Evolutionary conservation across 2,797 vertebrate genomes (phyloP), one percentile per base, ranked within the genome.

Genomic region (Melanotaenia nigrans): DNA sequence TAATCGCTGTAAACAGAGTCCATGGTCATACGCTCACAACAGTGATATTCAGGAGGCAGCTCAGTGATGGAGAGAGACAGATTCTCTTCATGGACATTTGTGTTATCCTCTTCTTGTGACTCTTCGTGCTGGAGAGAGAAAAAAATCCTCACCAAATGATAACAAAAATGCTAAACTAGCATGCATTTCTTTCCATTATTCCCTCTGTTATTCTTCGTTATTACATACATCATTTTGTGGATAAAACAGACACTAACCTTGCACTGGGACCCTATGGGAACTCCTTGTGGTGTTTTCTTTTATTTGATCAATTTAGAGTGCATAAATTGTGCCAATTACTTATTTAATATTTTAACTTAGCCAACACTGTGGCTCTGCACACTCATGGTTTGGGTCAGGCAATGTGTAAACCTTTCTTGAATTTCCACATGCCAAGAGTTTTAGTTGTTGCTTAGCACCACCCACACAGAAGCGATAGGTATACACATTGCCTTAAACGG

Each of bases 61-160:
- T 98, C 96, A 57, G 87, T 95, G 85, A 96, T 95, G 78, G 95
- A 96, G 22, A 96, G 93, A 0, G 94, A 95, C 42, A 96, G 74
- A 14, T 96, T 94, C 30, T 96, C 96, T 68, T 97, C 96, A 0
- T 95, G 95, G 55, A 93, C 85, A 1, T 90, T 89, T 35, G 73
- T 49, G 68, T 96, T 95, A 57, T 96, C 96, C 9, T 96, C 95
- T 77, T 96, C 95, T 70, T 85, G 93, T 51, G 85, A 91, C 40
- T 87, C 85, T 68, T 95, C 94, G 25, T 64, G 89, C 96, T 97
- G 81, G n/a, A 62, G 85, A 75, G 4, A 51, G 81, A 61, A 8
- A 49, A 12, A 16, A 5, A 11, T 42, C 32, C 20, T 82, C 18
- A 70, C 75, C 10, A 35, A 40, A 5, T 33, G 9, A 2, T 47